Evolutionary conservation across 2,113 vertebrate species (phyloP).

Genomic region (Rhodinocichla rosea): DNA sequence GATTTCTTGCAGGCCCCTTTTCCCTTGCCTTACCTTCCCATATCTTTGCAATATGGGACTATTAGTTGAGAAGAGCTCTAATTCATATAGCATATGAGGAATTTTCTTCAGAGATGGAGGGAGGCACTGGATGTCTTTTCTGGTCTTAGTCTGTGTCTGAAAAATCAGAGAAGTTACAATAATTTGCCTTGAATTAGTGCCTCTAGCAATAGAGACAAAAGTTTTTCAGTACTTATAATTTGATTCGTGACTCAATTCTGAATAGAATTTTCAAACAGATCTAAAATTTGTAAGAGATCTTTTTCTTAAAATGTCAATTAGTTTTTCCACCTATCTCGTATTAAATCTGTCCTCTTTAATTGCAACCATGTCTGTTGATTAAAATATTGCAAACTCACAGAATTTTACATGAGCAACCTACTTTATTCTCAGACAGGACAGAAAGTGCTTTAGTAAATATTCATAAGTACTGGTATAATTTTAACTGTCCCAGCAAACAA

Average conservation of each 20-base stretch:
- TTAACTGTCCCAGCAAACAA: conserved; percentile 2
- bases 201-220: not conserved
- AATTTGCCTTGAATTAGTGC: not conserved
- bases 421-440: not conserved
- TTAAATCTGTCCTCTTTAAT: conserved; percentile 34
- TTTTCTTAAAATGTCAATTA: conserved; percentile 7
- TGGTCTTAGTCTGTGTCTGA: not conserved
- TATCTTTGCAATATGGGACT: not conserved
- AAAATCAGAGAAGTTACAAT: not conserved
- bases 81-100: not conserved
- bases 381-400: not conserved
- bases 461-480: not conserved
- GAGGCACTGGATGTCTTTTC: not conserved
- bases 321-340: not conserved
- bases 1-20: not conserved
- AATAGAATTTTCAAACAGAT: not conserved
- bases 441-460: not conserved
- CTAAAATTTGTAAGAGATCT: not conserved
- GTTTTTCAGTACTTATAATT: conserved; percentile 5
- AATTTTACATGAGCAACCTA: not conserved
- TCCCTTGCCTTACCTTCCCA: not conserved
- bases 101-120: not conserved
- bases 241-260: not conserved
- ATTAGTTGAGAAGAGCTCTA: not conserved
- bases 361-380: not conserved